Conservation (phyloP, 2,797 vertebrate genomes). For the Lateolabrax maculatus region DNA sequence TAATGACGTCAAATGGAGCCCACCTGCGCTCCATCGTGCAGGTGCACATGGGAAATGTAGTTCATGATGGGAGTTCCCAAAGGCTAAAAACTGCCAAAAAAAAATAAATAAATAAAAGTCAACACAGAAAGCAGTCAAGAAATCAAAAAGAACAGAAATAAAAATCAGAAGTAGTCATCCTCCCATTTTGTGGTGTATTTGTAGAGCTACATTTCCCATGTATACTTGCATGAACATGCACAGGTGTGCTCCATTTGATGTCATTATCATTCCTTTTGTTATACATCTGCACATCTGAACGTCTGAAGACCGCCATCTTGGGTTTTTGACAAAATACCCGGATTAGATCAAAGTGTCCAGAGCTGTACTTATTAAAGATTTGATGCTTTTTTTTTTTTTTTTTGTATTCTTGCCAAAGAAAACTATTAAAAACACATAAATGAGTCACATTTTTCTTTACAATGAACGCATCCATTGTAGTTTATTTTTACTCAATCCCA, state of each 20-base stretch:
- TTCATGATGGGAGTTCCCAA: background rate
- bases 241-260: slow-evolving; percentile 9
- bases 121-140: fast-evolving
- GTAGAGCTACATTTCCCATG: background rate
- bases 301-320: background rate
- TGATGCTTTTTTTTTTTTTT: background rate
- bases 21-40: slow-evolving; percentile 23
- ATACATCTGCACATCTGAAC: background rate
- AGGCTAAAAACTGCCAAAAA: background rate
- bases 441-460: background rate
- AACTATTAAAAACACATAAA: background rate
- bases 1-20: slow-evolving; percentile 1
- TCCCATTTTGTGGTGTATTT: background rate
- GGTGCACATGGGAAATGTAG: slow-evolving; percentile 34
- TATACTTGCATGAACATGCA: background rate
- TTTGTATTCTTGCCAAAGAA: background rate
- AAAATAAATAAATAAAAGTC: background rate
- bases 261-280: background rate
- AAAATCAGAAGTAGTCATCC: too few species aligned
- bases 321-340: background rate
- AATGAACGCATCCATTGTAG: background rate
- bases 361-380: background rate
- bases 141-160: background rate
- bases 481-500: background rate
- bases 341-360: background rate